Evolutionary conservation across 2,797 vertebrate genomes (phyloP), one percentile per base, ranked within the genome.

Genomic region (Lacerta bilineata): DNA sequence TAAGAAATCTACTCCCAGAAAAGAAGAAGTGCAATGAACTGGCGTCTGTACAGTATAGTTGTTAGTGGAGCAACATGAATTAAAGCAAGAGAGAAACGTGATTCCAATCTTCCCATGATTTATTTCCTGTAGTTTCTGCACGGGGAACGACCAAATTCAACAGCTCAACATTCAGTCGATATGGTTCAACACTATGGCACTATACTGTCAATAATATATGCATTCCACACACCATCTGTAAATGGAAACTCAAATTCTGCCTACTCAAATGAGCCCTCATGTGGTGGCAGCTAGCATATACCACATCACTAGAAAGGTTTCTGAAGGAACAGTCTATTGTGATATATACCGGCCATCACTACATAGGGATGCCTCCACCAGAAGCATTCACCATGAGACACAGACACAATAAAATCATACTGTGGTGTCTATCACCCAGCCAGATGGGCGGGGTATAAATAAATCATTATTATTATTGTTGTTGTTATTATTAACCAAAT

Each of bases 1-100:
- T 94, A 94, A 93, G 84, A 92, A 91, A 93, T 80, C 92, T 78
- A 91, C 18, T 68, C 80, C 92, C 93, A 69, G 68, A 91, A 90
- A 55, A 90, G 80, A 91, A 64, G 86, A 59, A 80, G 85, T 61
- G 86, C 90, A 93, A 95, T 88, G 91, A 94, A 80, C 86, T 90
- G 86, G 79, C 93, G 86, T 87, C 5, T 59, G 69, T 94, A 80
- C 87, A 87, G 94, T 90, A 75, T 23, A 79, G 87, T 66, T 68
- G 27, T 39, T 13, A 76, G 59, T 8, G 15, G 8, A 76, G 20
- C 33, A 50, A 75, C 23, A 39, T 59, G 84, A 68, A 85, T 68
- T 81, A 55, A 80, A 79, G 71, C 15, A 23, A 78, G 6, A 41
- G 41, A 29, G 8, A 59, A 17, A 59, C 5, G 10, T 46, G 11